These are phyloP conservation scores for Euclidia mi DNA, from an alignment of 2,888 invertebrate species.

Conservation along the genomic window DNA sequence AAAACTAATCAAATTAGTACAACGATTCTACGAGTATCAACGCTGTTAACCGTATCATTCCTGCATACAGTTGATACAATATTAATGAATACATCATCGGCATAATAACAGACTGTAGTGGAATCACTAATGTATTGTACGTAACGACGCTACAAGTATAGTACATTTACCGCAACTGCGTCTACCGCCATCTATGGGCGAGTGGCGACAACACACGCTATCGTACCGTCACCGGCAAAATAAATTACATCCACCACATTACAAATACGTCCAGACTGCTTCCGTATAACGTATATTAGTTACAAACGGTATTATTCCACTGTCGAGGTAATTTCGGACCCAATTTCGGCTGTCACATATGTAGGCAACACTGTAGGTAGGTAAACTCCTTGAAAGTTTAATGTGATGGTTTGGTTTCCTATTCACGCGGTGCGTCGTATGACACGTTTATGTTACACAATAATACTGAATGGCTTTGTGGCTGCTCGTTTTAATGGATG, in stretches of 20 bases:
- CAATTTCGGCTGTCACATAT: conserved; percentile 64
- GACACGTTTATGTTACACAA: conserved; percentile 39
- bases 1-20: too few species aligned
- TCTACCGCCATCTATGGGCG: conserved; percentile 71
- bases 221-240: conserved; percentile 41
- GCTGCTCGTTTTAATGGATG: conserved; percentile 9
- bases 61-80: conserved; percentile 40
- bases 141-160: conserved; percentile 27
- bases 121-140: conserved; percentile 50
- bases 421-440: conserved; percentile 41
- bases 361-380: conserved; percentile 50
- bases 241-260: conserved; percentile 61
- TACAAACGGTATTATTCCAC: conserved; percentile 63
- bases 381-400: conserved; percentile 65
- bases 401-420: conserved; percentile 49
- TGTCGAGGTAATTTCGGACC: conserved; percentile 64
- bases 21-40: conserved; percentile 7
- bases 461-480: conserved; percentile 40
- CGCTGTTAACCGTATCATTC: conserved; percentile 37
- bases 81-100: conserved; percentile 50
- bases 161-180: conserved; percentile 23
- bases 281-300: conserved; percentile 68
- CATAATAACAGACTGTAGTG: conserved; percentile 45
- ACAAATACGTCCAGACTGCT: conserved; percentile 62
- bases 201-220: conserved; percentile 54